Evolutionary conservation across 1,140 invertebrate genomes (phyloP).

Genomic region (Drosophila funebris): DNA sequence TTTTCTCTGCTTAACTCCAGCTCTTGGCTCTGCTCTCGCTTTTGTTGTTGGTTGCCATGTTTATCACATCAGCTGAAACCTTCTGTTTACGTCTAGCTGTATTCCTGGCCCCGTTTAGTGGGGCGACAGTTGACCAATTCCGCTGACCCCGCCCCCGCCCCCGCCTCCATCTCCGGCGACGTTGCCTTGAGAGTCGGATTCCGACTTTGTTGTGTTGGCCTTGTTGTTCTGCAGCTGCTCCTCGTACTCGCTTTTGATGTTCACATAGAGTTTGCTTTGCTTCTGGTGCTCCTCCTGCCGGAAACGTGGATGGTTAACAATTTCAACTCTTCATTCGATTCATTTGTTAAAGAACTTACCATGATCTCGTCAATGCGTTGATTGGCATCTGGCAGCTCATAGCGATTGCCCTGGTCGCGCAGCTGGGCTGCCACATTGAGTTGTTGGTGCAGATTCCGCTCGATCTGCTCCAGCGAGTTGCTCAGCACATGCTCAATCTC

Average conservation of each 20-base stretch:
- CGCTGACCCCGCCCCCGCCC: not conserved
- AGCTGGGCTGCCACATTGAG: conserved; percentile 68
- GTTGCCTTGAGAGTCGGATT: conserved; percentile 9
- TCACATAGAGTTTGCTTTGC: conserved; percentile 72
- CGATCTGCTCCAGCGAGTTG: conserved; percentile 69
- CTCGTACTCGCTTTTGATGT: conserved; percentile 79
- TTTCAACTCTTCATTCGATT: too few species aligned
- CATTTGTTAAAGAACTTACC: conserved; percentile 46
- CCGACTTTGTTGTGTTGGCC: conserved; percentile 31
- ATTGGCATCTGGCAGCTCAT: conserved; percentile 61
- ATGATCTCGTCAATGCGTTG: conserved; percentile 72
- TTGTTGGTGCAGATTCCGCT: conserved; percentile 62
- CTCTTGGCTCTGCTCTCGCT: not conserved
- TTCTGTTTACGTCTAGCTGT: not conserved
- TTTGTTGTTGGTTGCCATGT: conserved; percentile 27
- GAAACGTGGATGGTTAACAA: not conserved
- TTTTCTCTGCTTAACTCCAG: not conserved
- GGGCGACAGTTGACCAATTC: conserved; percentile 5
- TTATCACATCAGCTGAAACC: conserved; percentile 52
- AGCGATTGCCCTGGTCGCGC: conserved; percentile 64
- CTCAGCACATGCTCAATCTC: conserved; percentile 69
- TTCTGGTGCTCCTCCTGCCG: conserved; percentile 75
- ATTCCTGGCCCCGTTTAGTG: not conserved
- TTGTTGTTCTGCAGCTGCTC: conserved; percentile 71
- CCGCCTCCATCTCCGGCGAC: not conserved